Conservation (phyloP, 2,797 vertebrate genomes). For the Eulemur rubriventer region DNA sequence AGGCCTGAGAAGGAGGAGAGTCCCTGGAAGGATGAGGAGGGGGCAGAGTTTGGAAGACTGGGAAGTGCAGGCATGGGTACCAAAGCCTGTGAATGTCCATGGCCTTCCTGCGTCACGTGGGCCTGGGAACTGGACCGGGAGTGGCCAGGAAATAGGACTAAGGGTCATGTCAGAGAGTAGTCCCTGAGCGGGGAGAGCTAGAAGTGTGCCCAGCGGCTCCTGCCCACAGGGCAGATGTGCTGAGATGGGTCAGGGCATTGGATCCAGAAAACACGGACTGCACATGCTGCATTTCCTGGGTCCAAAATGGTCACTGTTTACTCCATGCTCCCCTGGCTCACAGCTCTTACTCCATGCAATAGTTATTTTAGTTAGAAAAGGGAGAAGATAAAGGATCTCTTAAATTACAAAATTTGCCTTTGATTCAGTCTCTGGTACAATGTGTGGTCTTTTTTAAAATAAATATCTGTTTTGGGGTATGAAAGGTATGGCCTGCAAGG, state of each 20-base stretch:
- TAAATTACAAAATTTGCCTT: background rate
- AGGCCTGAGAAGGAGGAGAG: background rate
- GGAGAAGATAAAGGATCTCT: background rate
- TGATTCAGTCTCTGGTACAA: background rate
- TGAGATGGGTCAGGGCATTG: background rate
- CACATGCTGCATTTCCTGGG: background rate
- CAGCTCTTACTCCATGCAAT: background rate
- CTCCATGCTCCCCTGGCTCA: background rate
- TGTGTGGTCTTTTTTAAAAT: slow-evolving; percentile 28
- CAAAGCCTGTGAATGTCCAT: background rate
- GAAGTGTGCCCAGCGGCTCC: background rate
- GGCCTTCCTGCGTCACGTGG: background rate
- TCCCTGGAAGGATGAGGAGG: too few relatives aligned
- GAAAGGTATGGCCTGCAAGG: slow-evolving; percentile 11
- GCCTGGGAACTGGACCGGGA: background rate
- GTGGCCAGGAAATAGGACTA: background rate
- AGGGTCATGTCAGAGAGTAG: background rate
- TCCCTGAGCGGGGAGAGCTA: background rate
- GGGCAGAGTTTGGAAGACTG: background rate
- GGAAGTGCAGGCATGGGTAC: rapidly evolving
- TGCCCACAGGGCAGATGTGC: background rate
- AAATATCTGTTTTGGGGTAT: background rate
- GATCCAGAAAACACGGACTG: background rate
- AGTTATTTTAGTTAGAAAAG: background rate
- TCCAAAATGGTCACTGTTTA: background rate